Base-by-base conservation (phyloP, 2,888 invertebrate species). In the Parnassius glacialis region DNA sequence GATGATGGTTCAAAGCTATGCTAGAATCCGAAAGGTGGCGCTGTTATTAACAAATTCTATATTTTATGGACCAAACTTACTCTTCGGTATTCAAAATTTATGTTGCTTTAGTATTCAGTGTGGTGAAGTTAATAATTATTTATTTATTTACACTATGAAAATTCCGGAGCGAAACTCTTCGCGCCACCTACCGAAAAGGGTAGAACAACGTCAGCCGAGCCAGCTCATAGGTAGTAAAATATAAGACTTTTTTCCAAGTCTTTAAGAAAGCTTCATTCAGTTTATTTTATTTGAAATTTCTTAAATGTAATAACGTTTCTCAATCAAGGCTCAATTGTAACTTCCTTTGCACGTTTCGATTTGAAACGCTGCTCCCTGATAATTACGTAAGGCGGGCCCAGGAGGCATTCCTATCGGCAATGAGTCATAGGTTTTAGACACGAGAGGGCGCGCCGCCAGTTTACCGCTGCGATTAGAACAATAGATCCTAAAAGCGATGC, bases 331-430 rank as follows among this genome's bases (percentile, higher is more conserved):
- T 53, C 67, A 74, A 74, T 71, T 73, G 74, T 71, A 74, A 80
- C 78, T 82, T 84, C 81, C 79, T 78, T 71, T 71, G 75, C 79
- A 77, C 77, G 81, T 79, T 78, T 76, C 67, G 71, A 74, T 74
- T 77, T 77, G 72, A 78, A 48, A 74, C 68, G 69, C 72, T 75
- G 71, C 74, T 77, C 75, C 74, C 73, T 71, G 70, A 69, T 67
- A 68, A 73, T 86, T 83, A 83, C 80, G 81, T 72, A 85, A 85
- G 76, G 64, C 60, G 65, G 65, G 67, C 71, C 77, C 70, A 72
- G 68, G 68, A 81, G 78, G 79, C 76, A 79, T 81, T 80, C 76
- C 72, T 81, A 83, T 82, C 79, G 64, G 71, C 66, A 64, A 71
- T 83, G 83, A 82, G 71, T 83, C 82, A 84, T 67, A 64, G 72